These are phyloP conservation scores for Anisognathus igniventris DNA, from an alignment of 2,797 vertebrate species.

Conservation along the genomic window DNA sequence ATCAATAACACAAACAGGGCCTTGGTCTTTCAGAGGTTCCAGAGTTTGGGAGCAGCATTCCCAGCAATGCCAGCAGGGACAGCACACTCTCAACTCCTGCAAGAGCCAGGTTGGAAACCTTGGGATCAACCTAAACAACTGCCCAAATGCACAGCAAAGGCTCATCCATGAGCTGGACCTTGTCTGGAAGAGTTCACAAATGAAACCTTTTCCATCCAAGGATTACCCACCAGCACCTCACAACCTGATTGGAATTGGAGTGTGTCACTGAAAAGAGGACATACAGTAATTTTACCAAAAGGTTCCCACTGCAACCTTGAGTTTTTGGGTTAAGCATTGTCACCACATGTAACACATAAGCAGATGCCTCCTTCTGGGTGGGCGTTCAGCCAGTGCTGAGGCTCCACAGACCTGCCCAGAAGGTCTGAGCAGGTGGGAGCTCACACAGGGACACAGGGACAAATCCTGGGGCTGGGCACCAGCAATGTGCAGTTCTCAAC, in stretches of 20 bases:
- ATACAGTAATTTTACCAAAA: background rate
- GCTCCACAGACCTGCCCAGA: background rate
- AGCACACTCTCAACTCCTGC: background rate
- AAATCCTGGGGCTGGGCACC: background rate
- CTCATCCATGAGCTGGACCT: background rate
- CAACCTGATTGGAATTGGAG: accelerated
- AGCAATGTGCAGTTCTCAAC: accelerated
- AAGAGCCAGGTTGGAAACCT: background rate
- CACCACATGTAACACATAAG: accelerated
- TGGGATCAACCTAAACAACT: too few species aligned
- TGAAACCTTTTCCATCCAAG: background rate
- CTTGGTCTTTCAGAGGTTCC: accelerated
- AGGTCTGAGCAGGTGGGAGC: background rate
- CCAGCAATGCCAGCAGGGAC: background rate
- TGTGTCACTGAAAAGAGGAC: accelerated
- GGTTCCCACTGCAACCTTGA: background rate
- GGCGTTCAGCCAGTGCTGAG: background rate
- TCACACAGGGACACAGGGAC: background rate
- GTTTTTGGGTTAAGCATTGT: background rate
- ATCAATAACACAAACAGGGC: background rate
- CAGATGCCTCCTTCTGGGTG: accelerated
- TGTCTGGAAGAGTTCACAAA: background rate
- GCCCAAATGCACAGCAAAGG: background rate
- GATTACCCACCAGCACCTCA: background rate
- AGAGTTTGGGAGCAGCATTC: background rate